phyloP scores from a whole-genome alignment of 2,888 invertebrate species.

The Drosophila kokeensis region DNA sequence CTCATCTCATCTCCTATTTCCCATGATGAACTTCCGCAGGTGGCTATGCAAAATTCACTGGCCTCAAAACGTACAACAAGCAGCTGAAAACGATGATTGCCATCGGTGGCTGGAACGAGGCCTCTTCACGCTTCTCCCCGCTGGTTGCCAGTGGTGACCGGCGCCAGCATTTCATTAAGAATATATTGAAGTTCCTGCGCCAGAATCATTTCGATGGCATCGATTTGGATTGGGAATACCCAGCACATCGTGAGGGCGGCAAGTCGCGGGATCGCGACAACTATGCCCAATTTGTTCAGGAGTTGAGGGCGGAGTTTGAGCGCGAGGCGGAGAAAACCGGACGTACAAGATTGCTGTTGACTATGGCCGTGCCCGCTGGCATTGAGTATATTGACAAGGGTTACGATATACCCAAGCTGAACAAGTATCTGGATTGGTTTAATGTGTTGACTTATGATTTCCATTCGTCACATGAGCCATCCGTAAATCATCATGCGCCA shows the following conservation, averaged over 20 bases:
- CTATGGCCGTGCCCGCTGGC: slow-evolving; percentile 97
- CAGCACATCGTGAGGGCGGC: slow-evolving; percentile 87
- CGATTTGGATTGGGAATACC: slow-evolving; percentile 94
- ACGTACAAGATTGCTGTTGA: slow-evolving; percentile 91
- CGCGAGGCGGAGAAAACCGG: slow-evolving; percentile 94
- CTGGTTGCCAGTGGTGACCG: slow-evolving; percentile 92
- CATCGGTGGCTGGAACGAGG: slow-evolving; percentile 97
- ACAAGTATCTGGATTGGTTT: slow-evolving; percentile 96
- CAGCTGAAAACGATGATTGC: slow-evolving; percentile 95
- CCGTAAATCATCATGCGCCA: slow-evolving; percentile 96
- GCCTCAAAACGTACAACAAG: slow-evolving; percentile 96
- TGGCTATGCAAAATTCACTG: slow-evolving; percentile 97
- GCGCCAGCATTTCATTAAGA: slow-evolving; percentile 92
- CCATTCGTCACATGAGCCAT: slow-evolving; percentile 95
- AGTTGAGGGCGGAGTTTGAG: slow-evolving; percentile 95
- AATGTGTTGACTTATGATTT: slow-evolving; percentile 96
- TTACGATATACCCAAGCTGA: slow-evolving; percentile 94
- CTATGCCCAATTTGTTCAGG: slow-evolving; percentile 94
- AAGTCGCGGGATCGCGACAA: slow-evolving; percentile 93
- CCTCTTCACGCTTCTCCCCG: slow-evolving; percentile 93
- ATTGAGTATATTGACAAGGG: slow-evolving; percentile 97
- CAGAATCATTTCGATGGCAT: slow-evolving; percentile 97
- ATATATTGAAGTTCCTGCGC: slow-evolving; percentile 93
- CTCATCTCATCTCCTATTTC: background rate
- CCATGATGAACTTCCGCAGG: slow-evolving; percentile 86